Conservation (phyloP, 2,113 vertebrate species). For the Aegotheles bennettii region DNA sequence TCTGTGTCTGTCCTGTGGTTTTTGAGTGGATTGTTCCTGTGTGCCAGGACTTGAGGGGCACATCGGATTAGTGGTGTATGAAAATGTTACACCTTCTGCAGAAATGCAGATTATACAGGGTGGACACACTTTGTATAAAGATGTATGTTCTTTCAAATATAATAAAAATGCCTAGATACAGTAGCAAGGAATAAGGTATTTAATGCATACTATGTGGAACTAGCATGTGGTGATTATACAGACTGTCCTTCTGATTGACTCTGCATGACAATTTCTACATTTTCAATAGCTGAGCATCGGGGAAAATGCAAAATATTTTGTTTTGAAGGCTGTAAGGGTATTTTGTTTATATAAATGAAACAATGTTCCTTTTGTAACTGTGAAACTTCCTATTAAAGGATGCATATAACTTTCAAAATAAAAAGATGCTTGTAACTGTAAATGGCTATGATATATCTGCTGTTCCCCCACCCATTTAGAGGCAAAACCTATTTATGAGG, state of each 20-base stretch:
- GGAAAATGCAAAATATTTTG: not conserved
- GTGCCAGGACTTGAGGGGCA: not conserved
- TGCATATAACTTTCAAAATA: constrained; percentile 62
- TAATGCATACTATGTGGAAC: not conserved
- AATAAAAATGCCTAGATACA: not conserved
- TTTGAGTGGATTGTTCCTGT: not conserved
- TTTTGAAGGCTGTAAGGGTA: not conserved
- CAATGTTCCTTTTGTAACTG: constrained; percentile 58
- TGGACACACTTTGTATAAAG: not conserved
- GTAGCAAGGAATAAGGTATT: not conserved
- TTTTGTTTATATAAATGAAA: constrained; percentile 60
- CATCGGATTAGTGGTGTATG: not conserved
- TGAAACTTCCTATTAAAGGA: constrained; percentile 70
- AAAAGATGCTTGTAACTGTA: constrained; percentile 70
- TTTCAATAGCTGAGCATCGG: not conserved
- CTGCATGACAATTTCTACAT: not conserved
- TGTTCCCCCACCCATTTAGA: constrained; percentile 58
- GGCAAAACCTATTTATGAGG: constrained; percentile 77
- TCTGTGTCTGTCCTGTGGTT: not conserved
- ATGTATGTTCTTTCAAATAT: not conserved
- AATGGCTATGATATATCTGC: constrained; percentile 63
- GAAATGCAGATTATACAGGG: not conserved
- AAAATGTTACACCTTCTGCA: not conserved
- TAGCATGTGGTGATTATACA: not conserved
- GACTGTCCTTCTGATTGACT: not conserved